Evolutionary conservation across 2,888 invertebrate genomes (phyloP), one percentile per base, ranked within the genome.

Genomic region (Agrotis exclamationis): DNA sequence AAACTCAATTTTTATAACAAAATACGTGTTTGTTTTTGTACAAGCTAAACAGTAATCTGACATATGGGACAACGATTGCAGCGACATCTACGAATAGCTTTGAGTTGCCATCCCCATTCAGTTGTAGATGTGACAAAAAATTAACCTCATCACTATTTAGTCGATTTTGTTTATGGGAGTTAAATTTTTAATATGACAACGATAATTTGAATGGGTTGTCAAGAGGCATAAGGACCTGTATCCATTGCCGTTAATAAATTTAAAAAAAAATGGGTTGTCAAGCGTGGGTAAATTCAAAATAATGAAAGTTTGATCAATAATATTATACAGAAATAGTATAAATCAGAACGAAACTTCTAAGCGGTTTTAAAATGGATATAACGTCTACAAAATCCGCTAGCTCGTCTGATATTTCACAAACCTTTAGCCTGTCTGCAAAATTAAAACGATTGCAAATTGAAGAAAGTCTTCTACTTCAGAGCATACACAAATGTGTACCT

Each of bases 361-460:
- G 33, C 33, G 9, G 3, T 24, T 44, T 4, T 14, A 60, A 20
- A 50, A 83, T 80, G 74, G 71, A 75, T 54, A 50, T 51, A 54
- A 64, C 45, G 2, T 80, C 80, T 33, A 59, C 51, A 18, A 79
- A 76, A n/a, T 71, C 74, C 22, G 39, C 20, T 45, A 76, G 44
- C 62, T 28, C 39, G 47, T 64, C 70, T 28, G 59, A 69, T 48
- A 14, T 47, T 11, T 53, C 58, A 24, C 72, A 70, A 60, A 73
- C 76, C 24, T 66, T 75, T 50, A 86, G 79, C 79, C 69, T 89
- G 11, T 51, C 79, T 20, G 91, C 93, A 14, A 93, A 91, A 85
- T 65, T 95, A 62, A 89, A 92, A 80, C 86, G 94, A 76, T 82
- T 96, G 50, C 93, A 93, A 90, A 94, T 96, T 78, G 94, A 95